Conservation (phyloP, 2,797 vertebrate species). For the Pangasius sanitwongsei region DNA sequence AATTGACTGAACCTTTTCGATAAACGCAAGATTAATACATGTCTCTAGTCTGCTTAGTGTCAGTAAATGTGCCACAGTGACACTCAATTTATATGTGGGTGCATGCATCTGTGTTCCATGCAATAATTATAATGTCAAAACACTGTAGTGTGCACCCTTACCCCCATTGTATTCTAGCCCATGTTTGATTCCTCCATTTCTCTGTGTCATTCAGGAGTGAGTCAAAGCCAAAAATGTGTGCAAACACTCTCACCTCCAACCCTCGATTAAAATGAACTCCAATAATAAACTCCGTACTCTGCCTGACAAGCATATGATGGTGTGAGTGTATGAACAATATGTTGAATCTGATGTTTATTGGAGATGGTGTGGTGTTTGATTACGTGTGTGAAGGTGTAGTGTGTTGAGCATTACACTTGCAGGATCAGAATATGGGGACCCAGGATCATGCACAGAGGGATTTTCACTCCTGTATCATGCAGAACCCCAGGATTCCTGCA, state of each 20-base stretch:
- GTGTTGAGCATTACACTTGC: background rate
- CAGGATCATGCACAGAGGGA: background rate
- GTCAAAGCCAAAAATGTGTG: constrained; percentile 26
- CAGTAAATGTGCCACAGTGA: constrained; percentile 36
- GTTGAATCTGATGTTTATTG: constrained; percentile 10
- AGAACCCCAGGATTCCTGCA: background rate
- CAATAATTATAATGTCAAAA: constrained; percentile 30
- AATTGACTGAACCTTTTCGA: background rate
- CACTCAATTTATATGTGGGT: constrained; percentile 27
- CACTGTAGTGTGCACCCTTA: background rate
- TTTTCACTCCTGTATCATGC: constrained; percentile 2
- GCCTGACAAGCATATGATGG: background rate
- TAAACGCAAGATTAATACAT: constrained; percentile 14
- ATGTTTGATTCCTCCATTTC: background rate
- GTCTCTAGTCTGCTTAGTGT: constrained; percentile 14
- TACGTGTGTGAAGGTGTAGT: constrained; percentile 9
- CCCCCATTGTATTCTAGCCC: background rate
- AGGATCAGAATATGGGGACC: background rate
- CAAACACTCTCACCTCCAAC: constrained; percentile 1
- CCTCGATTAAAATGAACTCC: background rate
- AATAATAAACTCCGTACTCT: constrained; percentile 29
- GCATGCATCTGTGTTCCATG: constrained; percentile 8
- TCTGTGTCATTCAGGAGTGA: constrained; percentile 36
- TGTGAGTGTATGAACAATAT: constrained; percentile 15
- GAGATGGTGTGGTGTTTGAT: background rate